Evolutionary conservation across 2,113 vertebrate species (phyloP).

Genomic region (Propithecus coquereli): DNA sequence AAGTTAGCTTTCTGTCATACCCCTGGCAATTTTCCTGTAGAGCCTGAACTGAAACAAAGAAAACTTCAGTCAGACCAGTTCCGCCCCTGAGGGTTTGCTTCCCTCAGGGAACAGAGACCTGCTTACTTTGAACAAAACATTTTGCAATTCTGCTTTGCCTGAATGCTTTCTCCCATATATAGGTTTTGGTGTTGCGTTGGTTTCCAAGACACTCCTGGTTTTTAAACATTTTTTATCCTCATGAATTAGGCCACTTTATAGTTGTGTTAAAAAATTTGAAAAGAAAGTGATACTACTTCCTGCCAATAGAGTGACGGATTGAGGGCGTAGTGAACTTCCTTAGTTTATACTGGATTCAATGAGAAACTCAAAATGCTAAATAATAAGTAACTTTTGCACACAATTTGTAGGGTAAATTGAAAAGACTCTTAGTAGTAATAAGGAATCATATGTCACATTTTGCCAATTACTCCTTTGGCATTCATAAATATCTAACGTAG

Average conservation of each 20-base stretch:
- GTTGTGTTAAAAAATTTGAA: background rate
- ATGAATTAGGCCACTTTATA: background rate
- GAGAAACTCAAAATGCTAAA: background rate
- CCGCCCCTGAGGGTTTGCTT: background rate
- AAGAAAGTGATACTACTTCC: background rate
- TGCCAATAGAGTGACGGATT: background rate
- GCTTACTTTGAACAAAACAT: background rate
- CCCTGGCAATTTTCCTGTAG: background rate
- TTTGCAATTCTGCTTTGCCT: background rate
- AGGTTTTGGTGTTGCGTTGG: background rate
- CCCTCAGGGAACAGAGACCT: background rate
- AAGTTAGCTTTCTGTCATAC: background rate
- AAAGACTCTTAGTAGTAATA: background rate
- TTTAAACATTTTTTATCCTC: background rate
- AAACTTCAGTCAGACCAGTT: background rate
- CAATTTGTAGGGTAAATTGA: background rate
- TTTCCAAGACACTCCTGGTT: background rate
- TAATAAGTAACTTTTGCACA: background rate
- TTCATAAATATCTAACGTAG: background rate
- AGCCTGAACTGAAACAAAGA: background rate
- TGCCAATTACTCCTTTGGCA: background rate
- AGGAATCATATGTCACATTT: background rate
- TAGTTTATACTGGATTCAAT: background rate
- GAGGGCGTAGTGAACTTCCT: background rate
- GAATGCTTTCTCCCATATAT: background rate